phyloP scores from a whole-genome alignment of 2,888 invertebrate genomes.

The Selenia dentaria region DNA sequence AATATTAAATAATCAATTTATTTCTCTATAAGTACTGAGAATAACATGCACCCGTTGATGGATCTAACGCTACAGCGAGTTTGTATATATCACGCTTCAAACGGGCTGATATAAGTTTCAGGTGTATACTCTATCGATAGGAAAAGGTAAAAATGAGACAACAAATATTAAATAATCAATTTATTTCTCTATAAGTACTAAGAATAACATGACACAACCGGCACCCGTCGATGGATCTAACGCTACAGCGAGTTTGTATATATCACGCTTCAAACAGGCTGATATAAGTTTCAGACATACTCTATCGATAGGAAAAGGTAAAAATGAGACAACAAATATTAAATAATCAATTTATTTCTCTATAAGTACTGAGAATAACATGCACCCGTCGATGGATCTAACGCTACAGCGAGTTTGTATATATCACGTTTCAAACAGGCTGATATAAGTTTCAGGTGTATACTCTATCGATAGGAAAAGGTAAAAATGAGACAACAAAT shows the following conservation, averaged over 20 bases:
- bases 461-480: too few relatives aligned
- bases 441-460: too few relatives aligned
- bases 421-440: not conserved
- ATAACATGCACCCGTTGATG: slow-evolving; percentile 71
- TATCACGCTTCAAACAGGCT: too few relatives aligned
- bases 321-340: slow-evolving; percentile 45
- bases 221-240: too few relatives aligned
- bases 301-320: slow-evolving; percentile 12
- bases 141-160: too few relatives aligned
- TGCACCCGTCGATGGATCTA: slow-evolving; percentile 65
- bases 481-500: too few relatives aligned
- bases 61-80: slow-evolving; percentile 41
- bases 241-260: slow-evolving; percentile 37
- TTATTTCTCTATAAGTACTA: not conserved
- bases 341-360: slow-evolving; percentile 70
- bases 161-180: slow-evolving; percentile 52
- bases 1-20: too few relatives aligned
- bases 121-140: too few relatives aligned
- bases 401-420: slow-evolving; percentile 11
- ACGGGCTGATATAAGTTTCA: too few relatives aligned
- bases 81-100: too few relatives aligned
- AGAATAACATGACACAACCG: too few relatives aligned
- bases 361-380: slow-evolving; percentile 81
- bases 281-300: too few relatives aligned
- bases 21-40: slow-evolving; percentile 47